A percentile compares a stretch with the other conserved stretches of the same genome.
Evolutionary conservation across 1,140 invertebrate genomes (phyloP).

Genomic region (Varroa destructor): DNA sequence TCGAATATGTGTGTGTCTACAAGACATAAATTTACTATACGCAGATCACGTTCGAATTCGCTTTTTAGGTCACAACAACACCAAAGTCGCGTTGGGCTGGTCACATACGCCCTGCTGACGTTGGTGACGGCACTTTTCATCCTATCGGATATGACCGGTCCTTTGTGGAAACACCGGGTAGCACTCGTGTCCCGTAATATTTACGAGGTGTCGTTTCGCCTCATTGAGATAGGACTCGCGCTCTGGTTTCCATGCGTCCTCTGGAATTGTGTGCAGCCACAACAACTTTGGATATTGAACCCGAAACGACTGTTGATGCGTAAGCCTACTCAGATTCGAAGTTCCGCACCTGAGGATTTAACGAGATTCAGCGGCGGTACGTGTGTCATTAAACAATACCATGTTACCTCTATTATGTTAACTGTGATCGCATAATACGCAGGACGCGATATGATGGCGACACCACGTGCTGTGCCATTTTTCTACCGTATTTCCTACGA

Average conservation of each 20-base stretch:
- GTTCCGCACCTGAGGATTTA: background rate
- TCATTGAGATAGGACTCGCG: slow-evolving; percentile 81
- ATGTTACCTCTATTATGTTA: no score
- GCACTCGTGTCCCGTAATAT: slow-evolving; percentile 74
- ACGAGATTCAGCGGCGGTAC: background rate
- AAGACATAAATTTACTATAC: no score
- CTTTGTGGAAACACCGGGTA: slow-evolving; percentile 80
- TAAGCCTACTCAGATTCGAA: slow-evolving; percentile 18
- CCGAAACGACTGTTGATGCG: slow-evolving; percentile 52
- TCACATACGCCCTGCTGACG: slow-evolving; percentile 70
- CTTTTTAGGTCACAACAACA: slow-evolving; percentile 66
- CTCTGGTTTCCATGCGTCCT: slow-evolving; percentile 86
- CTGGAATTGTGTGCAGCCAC: slow-evolving; percentile 84
- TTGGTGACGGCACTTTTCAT: slow-evolving; percentile 74
- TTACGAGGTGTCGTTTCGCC: slow-evolving; percentile 74
- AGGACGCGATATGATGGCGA: no score
- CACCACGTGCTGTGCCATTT: no score
- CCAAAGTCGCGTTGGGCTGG: slow-evolving; percentile 69
- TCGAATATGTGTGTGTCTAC: no score
- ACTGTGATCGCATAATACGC: no score
- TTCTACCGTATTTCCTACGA: no score
- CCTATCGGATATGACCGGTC: slow-evolving; percentile 70
- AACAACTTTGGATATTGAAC: slow-evolving; percentile 83
- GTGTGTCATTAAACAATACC: no score
- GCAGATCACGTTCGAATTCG: no score